These are phyloP conservation scores for Venusia cambrica DNA, from an alignment of 2,888 invertebrate genomes.

Conservation along the genomic window DNA sequence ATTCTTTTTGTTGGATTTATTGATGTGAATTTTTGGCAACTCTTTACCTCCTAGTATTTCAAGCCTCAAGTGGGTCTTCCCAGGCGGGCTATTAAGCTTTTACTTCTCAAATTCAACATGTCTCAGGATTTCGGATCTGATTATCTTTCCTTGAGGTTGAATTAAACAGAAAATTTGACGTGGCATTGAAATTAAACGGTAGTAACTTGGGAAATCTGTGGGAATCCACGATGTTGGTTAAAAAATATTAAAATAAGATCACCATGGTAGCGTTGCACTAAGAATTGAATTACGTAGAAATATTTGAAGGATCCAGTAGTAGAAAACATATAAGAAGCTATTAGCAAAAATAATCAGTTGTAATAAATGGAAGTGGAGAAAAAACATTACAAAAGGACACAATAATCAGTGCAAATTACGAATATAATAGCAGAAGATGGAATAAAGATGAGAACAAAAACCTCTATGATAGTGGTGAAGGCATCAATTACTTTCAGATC, in stretches of 20 bases:
- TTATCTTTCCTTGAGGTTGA: conserved; percentile 21
- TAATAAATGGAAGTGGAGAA: conserved; percentile 1
- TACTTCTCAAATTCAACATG: conserved; percentile 45
- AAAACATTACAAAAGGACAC: conserved; percentile 1
- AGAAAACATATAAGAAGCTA: too few relatives aligned
- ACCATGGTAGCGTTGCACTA: too few relatives aligned
- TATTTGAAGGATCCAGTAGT: too few relatives aligned
- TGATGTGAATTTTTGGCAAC: too few relatives aligned
- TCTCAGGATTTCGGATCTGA: conserved; percentile 20
- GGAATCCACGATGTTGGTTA: too few relatives aligned
- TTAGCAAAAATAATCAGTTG: conserved; percentile 1
- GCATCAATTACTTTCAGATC: conserved; percentile 28
- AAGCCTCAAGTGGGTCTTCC: conserved; percentile 23
- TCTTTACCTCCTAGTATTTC: conserved; percentile 1
- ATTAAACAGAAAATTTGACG: conserved; percentile 19
- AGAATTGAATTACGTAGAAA: too few relatives aligned
- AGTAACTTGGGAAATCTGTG: conserved; percentile 8
- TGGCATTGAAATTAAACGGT: conserved; percentile 4
- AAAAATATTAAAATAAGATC: too few relatives aligned
- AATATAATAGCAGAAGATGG: conserved; percentile 16
- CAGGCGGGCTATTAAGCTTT: conserved; percentile 35
- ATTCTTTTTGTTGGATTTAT: too few relatives aligned
- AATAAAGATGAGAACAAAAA: conserved; percentile 21
- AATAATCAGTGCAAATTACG: conserved; percentile 7
- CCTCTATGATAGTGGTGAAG: conserved; percentile 15